These are phyloP conservation scores for Cephus rjabovi DNA, from an alignment of 2,888 invertebrate genomes.

Conservation along the genomic window DNA sequence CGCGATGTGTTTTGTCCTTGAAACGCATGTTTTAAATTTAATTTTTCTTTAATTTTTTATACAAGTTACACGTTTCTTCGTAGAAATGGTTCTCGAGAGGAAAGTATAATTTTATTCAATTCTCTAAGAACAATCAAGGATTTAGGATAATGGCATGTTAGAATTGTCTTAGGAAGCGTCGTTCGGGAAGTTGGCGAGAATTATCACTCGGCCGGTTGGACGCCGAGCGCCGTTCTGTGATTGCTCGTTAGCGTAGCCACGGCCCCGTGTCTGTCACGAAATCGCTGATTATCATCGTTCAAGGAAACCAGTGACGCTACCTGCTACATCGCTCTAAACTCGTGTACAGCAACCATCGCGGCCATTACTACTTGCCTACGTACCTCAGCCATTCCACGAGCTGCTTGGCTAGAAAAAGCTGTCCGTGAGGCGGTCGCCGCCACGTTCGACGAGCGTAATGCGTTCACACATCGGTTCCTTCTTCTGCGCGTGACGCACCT, in stretches of 20 bases:
- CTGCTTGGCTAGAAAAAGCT: constrained; percentile 44
- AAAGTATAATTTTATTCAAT: constrained; percentile 24
- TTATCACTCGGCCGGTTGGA: constrained; percentile 22
- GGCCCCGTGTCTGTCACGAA: constrained; percentile 68
- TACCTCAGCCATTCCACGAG: constrained; percentile 38
- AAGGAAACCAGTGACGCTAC: constrained; percentile 61
- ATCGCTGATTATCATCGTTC: constrained; percentile 68
- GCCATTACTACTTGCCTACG: constrained; percentile 51
- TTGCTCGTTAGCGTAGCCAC: constrained; percentile 66
- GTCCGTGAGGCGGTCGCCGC: constrained; percentile 30
- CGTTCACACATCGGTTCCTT: constrained; percentile 49
- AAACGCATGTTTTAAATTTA: background rate
- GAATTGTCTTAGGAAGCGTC: constrained; percentile 3
- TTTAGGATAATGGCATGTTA: constrained; percentile 52
- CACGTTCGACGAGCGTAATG: constrained; percentile 39
- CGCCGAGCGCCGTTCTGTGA: constrained; percentile 47
- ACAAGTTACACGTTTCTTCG: background rate
- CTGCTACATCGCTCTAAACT: constrained; percentile 45
- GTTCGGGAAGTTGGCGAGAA: constrained; percentile 3
- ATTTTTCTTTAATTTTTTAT: background rate
- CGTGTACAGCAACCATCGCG: constrained; percentile 53
- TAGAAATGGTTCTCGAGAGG: background rate
- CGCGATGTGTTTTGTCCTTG: background rate
- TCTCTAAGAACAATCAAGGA: constrained; percentile 46
- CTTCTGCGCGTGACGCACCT: constrained; percentile 35